Evolutionary conservation across 2,113 vertebrate genomes (phyloP), one percentile per base, ranked within the genome.

Genomic region (Thomomys bottae): DNA sequence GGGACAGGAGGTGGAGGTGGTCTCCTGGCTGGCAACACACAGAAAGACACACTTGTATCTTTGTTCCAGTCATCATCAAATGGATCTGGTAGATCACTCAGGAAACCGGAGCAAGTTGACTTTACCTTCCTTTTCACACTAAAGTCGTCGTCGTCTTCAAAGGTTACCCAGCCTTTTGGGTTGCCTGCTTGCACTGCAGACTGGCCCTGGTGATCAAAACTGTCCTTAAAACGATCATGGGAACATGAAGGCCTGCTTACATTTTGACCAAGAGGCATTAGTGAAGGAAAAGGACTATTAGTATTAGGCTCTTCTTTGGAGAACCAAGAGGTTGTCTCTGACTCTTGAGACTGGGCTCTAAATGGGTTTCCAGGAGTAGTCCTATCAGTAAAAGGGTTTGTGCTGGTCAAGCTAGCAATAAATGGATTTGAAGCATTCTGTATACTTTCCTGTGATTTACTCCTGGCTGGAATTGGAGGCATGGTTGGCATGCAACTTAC

Each of bases 141-240:
- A 28, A 97, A 97, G 95, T 93, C 90, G 0, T 98, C 96, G 0
- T 98, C 98, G 0, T 98, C 98, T 0, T 98, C 98, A 68, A 98
- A 98, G 0, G 98, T 99, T 94, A 99, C 99, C 99, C 99, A 99
- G 67, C 97, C 98, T 97, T 97, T 98, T 23, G 98, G 96, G 94
- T 95, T 94, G 40, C 97, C 93, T 67, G 96, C 94, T 34, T 92
- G 72, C 61, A 91, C 34, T 32, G 95, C 36, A 93, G 97, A 96
- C 38, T 81, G 91, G 82, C 88, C 96, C 81, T 64, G 97, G 34
- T 78, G 93, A 86, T 90, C 96, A 83, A 96, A 94, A 63, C 79
- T 67, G 79, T 97, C 96, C 94, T 96, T 92, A 77, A 93, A 73
- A 34, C 95, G 96, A 87, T 94, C 91, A 71, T 83, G 40, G 3